These are phyloP conservation scores for Lepidocolaptes lacrymiger DNA, from an alignment of 2,797 vertebrate genomes.

Conservation along the genomic window DNA sequence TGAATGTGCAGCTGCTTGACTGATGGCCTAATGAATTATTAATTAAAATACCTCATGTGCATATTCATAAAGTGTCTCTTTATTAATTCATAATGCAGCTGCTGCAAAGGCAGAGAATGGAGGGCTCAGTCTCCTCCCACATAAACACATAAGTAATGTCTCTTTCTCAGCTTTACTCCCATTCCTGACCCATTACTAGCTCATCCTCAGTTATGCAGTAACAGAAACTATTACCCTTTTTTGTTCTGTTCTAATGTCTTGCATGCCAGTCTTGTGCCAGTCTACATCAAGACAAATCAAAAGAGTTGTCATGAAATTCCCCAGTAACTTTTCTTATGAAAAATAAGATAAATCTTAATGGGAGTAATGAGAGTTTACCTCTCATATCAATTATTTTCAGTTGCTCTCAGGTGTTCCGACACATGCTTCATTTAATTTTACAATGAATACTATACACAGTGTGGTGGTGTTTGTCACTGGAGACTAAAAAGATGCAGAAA, in stretches of 20 bases:
- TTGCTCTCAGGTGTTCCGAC: constrained; percentile 79
- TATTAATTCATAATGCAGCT: constrained; percentile 80
- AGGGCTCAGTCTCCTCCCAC: constrained; percentile 13
- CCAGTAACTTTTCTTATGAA: constrained; percentile 23
- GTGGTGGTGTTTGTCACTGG: constrained; percentile 11
- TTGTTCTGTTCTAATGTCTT: background rate
- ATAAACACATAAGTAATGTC: background rate
- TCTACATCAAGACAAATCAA: background rate
- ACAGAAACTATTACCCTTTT: background rate
- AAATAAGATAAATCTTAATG: constrained; percentile 68
- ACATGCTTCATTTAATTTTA: constrained; percentile 77
- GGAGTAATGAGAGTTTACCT: constrained; percentile 45
- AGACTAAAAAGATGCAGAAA: constrained; percentile 39
- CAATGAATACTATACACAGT: constrained; percentile 64
- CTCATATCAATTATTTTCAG: constrained; percentile 75
- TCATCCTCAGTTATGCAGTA: background rate
- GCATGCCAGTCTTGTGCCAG: background rate
- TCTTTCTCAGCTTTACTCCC: background rate
- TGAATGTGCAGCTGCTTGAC: constrained; percentile 62
- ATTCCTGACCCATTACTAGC: background rate
- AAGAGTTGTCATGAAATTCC: constrained; percentile 4
- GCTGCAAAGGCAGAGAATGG: constrained; percentile 45
- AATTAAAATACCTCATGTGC: constrained; percentile 55
- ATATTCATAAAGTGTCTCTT: constrained; percentile 72
- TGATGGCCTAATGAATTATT: constrained; percentile 66